Conservation (phyloP, 2,113 vertebrate genomes). For the Monopterus albus region DNA sequence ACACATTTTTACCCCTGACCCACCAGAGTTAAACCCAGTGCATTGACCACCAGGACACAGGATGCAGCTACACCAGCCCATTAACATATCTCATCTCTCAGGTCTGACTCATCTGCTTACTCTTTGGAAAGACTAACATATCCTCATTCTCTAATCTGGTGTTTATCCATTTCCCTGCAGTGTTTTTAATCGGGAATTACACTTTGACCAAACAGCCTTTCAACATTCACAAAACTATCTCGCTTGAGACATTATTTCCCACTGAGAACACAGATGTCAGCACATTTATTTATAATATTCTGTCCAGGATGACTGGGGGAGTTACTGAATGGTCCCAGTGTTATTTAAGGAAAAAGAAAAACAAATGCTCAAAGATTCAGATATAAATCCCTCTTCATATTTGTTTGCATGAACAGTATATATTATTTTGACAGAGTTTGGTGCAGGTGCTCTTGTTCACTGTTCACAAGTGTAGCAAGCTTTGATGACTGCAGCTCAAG, state of each 20-base stretch:
- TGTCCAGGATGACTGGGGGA: not conserved
- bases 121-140: constrained; percentile 8
- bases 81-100: constrained; percentile 8
- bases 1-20: not conserved
- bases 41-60: constrained; percentile 4
- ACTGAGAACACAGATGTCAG: constrained; percentile 11
- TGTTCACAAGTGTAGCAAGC: too few relatives aligned
- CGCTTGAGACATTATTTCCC: constrained; percentile 28
- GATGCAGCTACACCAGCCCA: not conserved
- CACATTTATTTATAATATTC: not conserved
- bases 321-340: not conserved
- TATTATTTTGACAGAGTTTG: too few relatives aligned
- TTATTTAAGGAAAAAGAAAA: not conserved
- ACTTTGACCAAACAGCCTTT: constrained; percentile 29
- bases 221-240: constrained; percentile 16
- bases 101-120: constrained; percentile 14
- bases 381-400: not conserved
- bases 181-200: constrained; percentile 30
- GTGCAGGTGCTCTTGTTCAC: too few relatives aligned
- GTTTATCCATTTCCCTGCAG: constrained; percentile 37
- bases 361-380: not conserved
- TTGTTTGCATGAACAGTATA: too few relatives aligned
- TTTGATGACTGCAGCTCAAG: too few relatives aligned
- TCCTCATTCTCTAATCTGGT: constrained; percentile 28
- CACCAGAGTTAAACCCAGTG: not conserved